Conservation (phyloP, 1,140 invertebrate species). For the Trichonephila inaurata region DNA sequence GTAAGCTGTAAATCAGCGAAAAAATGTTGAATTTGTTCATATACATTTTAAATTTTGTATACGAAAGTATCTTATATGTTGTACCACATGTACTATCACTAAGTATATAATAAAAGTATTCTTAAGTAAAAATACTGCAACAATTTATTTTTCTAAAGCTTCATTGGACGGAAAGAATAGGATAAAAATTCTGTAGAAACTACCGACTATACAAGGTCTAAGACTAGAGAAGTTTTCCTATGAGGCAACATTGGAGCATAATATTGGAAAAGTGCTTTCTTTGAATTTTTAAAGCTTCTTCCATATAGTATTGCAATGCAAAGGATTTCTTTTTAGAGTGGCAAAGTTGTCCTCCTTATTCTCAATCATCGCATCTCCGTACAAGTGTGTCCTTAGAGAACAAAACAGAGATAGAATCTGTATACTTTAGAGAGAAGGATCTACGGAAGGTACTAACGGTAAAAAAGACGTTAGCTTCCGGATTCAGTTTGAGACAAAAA, state of each 20-base stretch:
- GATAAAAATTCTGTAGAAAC: neutral
- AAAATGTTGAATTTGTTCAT: too few relatives aligned
- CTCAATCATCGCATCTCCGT: neutral
- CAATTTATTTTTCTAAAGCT: too few relatives aligned
- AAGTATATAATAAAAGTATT: too few relatives aligned
- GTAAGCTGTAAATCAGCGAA: too few relatives aligned
- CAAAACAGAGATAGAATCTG: neutral
- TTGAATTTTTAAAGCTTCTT: neutral
- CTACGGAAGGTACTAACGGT: too few relatives aligned
- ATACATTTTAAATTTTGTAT: too few relatives aligned
- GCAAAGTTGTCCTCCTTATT: neutral
- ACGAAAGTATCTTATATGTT: too few relatives aligned
- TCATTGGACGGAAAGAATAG: neutral
- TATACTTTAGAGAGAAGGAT: neutral
- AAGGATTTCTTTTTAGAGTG: neutral
- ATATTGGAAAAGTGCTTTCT: slow-evolving; percentile 14
- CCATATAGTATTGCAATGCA: neutral
- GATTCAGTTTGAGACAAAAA: too few relatives aligned
- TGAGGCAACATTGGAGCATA: neutral
- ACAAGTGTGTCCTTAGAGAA: neutral
- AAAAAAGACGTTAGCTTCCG: too few relatives aligned
- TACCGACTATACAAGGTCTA: neutral
- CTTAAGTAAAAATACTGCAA: too few relatives aligned
- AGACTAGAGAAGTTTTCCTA: neutral
- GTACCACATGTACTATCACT: too few relatives aligned